Percentiles rank a stretch among this genome's conserved stretches.
These are phyloP conservation scores for Homarus americanus DNA, from an alignment of 1,140 invertebrate genomes.

Conservation along the genomic window DNA sequence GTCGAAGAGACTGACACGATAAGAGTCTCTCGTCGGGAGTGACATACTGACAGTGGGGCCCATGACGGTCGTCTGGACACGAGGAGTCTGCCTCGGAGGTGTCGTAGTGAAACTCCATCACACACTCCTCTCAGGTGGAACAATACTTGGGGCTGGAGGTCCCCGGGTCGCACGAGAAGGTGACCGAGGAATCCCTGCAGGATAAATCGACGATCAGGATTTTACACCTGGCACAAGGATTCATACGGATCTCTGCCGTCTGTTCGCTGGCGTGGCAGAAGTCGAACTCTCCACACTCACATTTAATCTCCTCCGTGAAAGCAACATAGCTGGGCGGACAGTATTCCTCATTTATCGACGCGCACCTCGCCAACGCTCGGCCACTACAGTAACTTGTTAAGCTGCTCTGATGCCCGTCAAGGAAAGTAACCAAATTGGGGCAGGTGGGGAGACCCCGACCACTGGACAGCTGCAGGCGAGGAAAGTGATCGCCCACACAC, in stretches of 20 bases:
- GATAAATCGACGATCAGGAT: background rate
- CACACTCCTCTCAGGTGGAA: background rate
- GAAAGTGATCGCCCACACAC: too few species aligned
- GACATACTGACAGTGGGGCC: background rate
- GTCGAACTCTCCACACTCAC: background rate
- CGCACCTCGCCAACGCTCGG: background rate
- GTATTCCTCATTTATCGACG: background rate
- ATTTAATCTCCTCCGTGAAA: background rate
- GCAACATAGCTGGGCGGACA: background rate
- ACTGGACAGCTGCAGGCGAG: too few species aligned
- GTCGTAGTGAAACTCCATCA: background rate
- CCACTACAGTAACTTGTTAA: background rate
- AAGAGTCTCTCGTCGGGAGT: background rate
- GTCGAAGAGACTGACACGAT: background rate
- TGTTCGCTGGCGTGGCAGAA: background rate
- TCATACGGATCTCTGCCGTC: background rate
- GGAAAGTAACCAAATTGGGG: too few species aligned
- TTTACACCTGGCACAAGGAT: background rate
- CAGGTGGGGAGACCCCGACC: too few species aligned
- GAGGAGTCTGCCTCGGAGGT: background rate
- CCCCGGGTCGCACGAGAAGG: background rate
- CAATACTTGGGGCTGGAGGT: background rate
- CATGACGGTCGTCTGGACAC: background rate
- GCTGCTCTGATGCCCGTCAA: too few species aligned
- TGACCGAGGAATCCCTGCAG: background rate